phyloP scores from a whole-genome alignment of 1,140 invertebrate genomes.

The Ylistrum balloti region DNA sequence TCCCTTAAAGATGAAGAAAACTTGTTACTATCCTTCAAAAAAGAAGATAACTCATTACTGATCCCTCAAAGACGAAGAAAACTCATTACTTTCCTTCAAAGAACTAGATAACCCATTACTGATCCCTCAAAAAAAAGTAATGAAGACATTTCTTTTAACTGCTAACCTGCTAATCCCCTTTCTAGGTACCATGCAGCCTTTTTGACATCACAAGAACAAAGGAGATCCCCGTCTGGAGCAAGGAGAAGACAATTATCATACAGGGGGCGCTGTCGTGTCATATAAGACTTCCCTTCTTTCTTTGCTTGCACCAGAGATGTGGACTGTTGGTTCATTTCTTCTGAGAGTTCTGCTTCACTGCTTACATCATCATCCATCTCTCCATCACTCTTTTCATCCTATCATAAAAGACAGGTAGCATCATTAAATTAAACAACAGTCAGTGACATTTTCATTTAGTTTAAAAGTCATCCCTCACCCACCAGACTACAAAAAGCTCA shows the following conservation, averaged over 20 bases:
- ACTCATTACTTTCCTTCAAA: too few species aligned
- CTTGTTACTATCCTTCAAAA: too few species aligned
- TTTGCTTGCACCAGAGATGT: not conserved
- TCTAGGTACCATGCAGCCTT: conserved; percentile 91
- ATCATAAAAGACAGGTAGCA: not conserved
- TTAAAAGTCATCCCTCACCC: too few species aligned
- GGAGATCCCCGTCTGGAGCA: conserved; percentile 90
- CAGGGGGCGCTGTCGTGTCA: conserved; percentile 83
- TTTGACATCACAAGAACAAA: conserved; percentile 91
- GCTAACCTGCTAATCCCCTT: conserved; percentile 86
- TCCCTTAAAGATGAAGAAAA: too few species aligned
- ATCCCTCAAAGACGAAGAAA: too few species aligned
- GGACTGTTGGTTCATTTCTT: not conserved
- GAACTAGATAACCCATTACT: too few species aligned
- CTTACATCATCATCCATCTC: not conserved
- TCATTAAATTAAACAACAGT: too few species aligned
- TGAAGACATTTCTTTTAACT: too few species aligned
- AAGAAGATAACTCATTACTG: too few species aligned
- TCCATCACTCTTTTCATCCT: not conserved
- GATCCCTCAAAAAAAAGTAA: too few species aligned
- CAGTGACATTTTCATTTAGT: too few species aligned
- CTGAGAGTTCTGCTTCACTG: not conserved
- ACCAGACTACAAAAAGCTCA: too few species aligned
- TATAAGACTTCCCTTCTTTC: conserved; percentile 63
- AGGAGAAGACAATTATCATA: conserved; percentile 92